Evolutionary conservation across 2,888 invertebrate species (phyloP).

Genomic region (Sphaerophoria rueppellii): DNA sequence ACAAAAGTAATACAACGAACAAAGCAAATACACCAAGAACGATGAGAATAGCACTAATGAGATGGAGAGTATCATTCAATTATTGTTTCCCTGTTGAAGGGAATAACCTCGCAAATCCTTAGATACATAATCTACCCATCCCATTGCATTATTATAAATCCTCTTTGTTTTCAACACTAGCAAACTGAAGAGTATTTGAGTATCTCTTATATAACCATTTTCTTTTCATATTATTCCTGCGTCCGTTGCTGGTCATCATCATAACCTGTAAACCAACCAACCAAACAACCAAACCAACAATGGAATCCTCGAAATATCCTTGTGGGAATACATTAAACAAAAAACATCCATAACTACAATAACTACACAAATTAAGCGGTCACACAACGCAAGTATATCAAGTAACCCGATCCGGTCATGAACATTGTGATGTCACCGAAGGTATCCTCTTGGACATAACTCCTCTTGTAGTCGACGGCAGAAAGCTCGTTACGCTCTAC

Average conservation of each 20-base stretch:
- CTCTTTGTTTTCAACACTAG: not conserved
- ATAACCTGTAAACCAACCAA: slow-evolving; percentile 25
- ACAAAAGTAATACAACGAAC: slow-evolving; percentile 26
- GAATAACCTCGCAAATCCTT: slow-evolving; percentile 22
- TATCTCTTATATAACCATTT: slow-evolving; percentile 6
- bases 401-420: slow-evolving; percentile 88
- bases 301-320: slow-evolving; percentile 25
- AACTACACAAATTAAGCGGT: slow-evolving; percentile 79
- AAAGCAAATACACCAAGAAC: not conserved
- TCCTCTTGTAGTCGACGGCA: slow-evolving; percentile 86
- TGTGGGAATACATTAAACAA: slow-evolving; percentile 43
- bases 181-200: not conserved
- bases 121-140: slow-evolving; percentile 1
- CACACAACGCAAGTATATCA: slow-evolving; percentile 86
- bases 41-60: slow-evolving; percentile 7
- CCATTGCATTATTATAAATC: too few species aligned
- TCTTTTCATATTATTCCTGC: slow-evolving; percentile 20
- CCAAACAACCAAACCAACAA: slow-evolving; percentile 1
- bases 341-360: slow-evolving; percentile 27
- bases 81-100: not conserved
- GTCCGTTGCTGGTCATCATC: too few species aligned
- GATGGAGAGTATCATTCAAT: slow-evolving; percentile 9
- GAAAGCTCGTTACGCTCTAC: slow-evolving; percentile 87
- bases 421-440: slow-evolving; percentile 88
- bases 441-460: slow-evolving; percentile 88